phyloP scores from a whole-genome alignment of 2,888 invertebrate genomes.

The Acanthacorydalis orientalis region DNA sequence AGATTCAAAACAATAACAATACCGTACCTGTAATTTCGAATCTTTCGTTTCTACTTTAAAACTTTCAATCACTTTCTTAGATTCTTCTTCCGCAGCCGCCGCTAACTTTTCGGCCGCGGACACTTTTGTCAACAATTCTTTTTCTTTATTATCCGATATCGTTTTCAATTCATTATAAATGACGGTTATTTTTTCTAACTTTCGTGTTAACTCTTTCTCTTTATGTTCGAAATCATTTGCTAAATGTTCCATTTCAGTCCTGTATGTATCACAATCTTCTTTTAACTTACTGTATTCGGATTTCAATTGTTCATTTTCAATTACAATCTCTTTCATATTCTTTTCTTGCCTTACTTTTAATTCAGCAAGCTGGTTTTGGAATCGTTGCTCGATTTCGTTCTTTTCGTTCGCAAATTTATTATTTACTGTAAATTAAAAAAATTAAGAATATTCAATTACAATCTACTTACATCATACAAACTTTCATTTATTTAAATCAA shows the following conservation, averaged over 20 bases:
- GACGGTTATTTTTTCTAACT: background rate
- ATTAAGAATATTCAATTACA: background rate
- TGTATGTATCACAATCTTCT: slow-evolving; percentile 18
- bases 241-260: slow-evolving; percentile 13
- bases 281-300: slow-evolving; percentile 18
- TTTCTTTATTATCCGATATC: slow-evolving; percentile 20
- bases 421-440: slow-evolving; percentile 21
- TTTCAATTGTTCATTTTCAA: slow-evolving; percentile 26
- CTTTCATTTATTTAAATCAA: too few species aligned
- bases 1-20: background rate
- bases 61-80: slow-evolving; percentile 17
- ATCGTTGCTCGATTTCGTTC: slow-evolving; percentile 17
- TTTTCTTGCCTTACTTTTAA: slow-evolving; percentile 23
- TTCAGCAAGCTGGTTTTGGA: slow-evolving; percentile 16
- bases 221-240: slow-evolving; percentile 11
- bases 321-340: slow-evolving; percentile 22
- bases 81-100: slow-evolving; percentile 19
- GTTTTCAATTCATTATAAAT: background rate
- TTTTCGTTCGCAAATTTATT: slow-evolving; percentile 17
- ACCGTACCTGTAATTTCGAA: slow-evolving; percentile 21
- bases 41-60: slow-evolving; percentile 21
- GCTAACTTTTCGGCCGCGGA: slow-evolving; percentile 16
- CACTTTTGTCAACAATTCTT: slow-evolving; percentile 15
- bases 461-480: too few species aligned
- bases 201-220: slow-evolving; percentile 1